Evolutionary conservation across 1,140 invertebrate species (phyloP).

Genomic region (Asbolus verrucosus): DNA sequence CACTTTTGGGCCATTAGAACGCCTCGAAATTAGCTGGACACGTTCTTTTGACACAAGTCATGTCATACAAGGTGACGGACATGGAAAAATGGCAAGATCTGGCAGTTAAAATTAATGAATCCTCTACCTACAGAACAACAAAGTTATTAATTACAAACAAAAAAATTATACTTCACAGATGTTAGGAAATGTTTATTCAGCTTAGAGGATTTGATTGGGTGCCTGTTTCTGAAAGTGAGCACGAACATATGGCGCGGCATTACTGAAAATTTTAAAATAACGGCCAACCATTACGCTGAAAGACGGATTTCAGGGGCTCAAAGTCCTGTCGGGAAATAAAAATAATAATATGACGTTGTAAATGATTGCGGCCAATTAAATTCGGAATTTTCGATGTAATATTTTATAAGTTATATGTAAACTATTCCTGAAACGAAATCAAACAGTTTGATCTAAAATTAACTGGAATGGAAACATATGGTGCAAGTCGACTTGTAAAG

Average conservation of each 20-base stretch:
- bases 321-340: background rate
- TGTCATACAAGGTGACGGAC: too few species aligned
- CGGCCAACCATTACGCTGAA: background rate
- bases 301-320: conserved; percentile 3
- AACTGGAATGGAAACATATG: conserved; percentile 43
- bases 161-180: too few species aligned
- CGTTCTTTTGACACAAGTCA: too few species aligned
- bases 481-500: background rate
- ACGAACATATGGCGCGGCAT: conserved; percentile 11
- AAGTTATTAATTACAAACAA: conserved; percentile 19
- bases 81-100: too few species aligned
- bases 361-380: conserved; percentile 21
- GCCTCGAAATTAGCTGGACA: too few species aligned
- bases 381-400: conserved; percentile 34
- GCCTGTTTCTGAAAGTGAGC: conserved; percentile 8
- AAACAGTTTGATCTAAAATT: conserved; percentile 40
- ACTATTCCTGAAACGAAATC: conserved; percentile 37
- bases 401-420: conserved; percentile 42
- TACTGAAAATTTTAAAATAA: conserved; percentile 14
- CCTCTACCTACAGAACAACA: too few species aligned
- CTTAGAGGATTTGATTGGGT: conserved; percentile 1
- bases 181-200: conserved; percentile 24
- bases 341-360: conserved; percentile 12
- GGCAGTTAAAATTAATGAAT: too few species aligned
- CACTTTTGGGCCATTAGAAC: too few species aligned